A percentile compares a stretch with the other conserved stretches of the same genome.
Conservation (phyloP, 2,797 vertebrate species). For the Hypotaenidia okinawae region DNA sequence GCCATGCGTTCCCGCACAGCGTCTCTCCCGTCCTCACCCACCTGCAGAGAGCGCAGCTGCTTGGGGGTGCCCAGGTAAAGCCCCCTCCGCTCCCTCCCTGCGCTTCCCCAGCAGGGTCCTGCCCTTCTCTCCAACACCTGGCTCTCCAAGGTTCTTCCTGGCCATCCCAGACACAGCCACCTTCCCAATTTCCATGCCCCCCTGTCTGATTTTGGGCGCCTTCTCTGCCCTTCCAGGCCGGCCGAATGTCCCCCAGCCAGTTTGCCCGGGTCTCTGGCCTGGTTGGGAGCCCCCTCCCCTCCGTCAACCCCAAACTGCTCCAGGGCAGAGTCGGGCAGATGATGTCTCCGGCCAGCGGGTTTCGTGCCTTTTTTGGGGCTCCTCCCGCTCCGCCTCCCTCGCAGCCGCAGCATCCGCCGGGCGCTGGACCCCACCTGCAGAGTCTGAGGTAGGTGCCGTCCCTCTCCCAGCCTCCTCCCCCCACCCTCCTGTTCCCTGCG, state of each 20-base stretch:
- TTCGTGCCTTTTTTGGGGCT: constrained; percentile 90
- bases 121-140: rapidly evolving
- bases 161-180: rapidly evolving
- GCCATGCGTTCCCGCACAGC: constrained; percentile 85
- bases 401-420: constrained; percentile 66
- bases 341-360: constrained; percentile 86
- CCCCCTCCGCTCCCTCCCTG: too few relatives aligned
- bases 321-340: constrained; percentile 81
- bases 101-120: rapidly evolving
- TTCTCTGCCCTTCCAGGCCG: constrained; percentile 50
- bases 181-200: too few relatives aligned
- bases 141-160: neutral
- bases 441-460: constrained; percentile 69
- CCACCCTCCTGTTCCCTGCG: rapidly evolving
- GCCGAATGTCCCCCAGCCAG: constrained; percentile 78
- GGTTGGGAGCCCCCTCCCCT: constrained; percentile 82
- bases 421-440: constrained; percentile 77
- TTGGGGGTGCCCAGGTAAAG: constrained; percentile 83
- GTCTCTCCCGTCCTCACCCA: constrained; percentile 90
- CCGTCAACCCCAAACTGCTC: constrained; percentile 80
- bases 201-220: rapidly evolving
- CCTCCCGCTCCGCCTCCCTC: constrained; percentile 76
- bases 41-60: constrained; percentile 92
- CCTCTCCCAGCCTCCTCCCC: rapidly evolving
- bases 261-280: constrained; percentile 82